phyloP scores from a whole-genome alignment of 2,888 invertebrate genomes.

The Panopea generosa region DNA sequence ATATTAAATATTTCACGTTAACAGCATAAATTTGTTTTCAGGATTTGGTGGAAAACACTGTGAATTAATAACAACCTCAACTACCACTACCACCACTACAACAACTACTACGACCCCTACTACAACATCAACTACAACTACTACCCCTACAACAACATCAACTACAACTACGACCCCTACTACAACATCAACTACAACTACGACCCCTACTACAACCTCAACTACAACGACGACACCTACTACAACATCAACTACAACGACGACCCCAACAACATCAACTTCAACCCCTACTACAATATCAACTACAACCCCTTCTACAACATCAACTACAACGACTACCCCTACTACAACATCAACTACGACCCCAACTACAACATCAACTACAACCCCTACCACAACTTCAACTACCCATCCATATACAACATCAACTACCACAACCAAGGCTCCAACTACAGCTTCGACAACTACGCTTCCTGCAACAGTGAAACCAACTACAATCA shows the following conservation, averaged over 20 bases:
- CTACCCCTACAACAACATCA: not conserved
- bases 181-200: not conserved
- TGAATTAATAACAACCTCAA: slow-evolving; percentile 26
- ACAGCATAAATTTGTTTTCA: no score
- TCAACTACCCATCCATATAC: no score
- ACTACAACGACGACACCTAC: not conserved
- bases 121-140: not conserved
- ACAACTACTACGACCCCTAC: slow-evolving; percentile 21
- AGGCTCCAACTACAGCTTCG: not conserved
- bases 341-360: slow-evolving; percentile 6
- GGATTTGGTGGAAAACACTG: slow-evolving; percentile 43
- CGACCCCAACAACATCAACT: not conserved
- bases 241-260: not conserved
- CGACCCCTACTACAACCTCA: no score
- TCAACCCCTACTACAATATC: slow-evolving; percentile 1
- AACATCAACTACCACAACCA: slow-evolving; percentile 15
- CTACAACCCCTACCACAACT: not conserved
- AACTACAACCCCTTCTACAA: not conserved
- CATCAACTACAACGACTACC: slow-evolving; percentile 18
- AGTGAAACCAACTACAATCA: not conserved
- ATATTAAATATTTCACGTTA: no score
- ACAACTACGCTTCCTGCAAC: not conserved
- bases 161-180: slow-evolving; percentile 10
- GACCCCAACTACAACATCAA: not conserved
- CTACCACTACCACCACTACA: slow-evolving; percentile 34